These are phyloP conservation scores for Leptobrachium leishanense DNA, from an alignment of 2,113 vertebrate species.

Conservation along the genomic window DNA sequence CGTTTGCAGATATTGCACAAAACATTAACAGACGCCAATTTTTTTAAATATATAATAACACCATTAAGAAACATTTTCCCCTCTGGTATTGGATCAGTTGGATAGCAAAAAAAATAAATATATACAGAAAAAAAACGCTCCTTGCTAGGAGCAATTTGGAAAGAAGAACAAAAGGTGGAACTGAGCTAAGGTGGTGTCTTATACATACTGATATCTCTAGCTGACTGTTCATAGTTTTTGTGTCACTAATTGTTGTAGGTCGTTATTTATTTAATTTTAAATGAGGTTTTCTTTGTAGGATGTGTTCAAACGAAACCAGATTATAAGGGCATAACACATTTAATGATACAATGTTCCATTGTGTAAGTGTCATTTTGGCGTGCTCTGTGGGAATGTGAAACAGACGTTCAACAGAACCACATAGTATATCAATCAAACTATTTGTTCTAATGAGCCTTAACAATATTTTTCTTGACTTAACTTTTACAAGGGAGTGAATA, in stretches of 20 bases:
- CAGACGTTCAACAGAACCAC: not conserved
- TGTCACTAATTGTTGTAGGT: constrained; percentile 9
- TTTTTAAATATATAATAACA: constrained; percentile 31
- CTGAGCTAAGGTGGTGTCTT: constrained; percentile 31
- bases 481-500: no score
- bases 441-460: not conserved
- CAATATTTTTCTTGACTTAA: not conserved
- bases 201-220: constrained; percentile 7
- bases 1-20: constrained; percentile 32
- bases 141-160: constrained; percentile 36
- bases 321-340: constrained; percentile 14
- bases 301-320: constrained; percentile 14
- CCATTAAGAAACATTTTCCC: constrained; percentile 37
- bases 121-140: not conserved
- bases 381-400: constrained; percentile 4
- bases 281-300: constrained; percentile 28
- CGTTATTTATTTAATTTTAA: constrained; percentile 29
- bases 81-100: constrained; percentile 34
- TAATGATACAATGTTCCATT: constrained; percentile 4
- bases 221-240: constrained; percentile 6
- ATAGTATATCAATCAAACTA: not conserved
- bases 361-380: constrained; percentile 19
- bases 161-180: constrained; percentile 18
- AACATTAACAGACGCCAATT: constrained; percentile 14
- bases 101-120: constrained; percentile 8